A percentile compares a stretch with the other conserved stretches of the same genome.
These are phyloP conservation scores for Danio jaintianensis DNA, from an alignment of 2,797 vertebrate genomes.

Conservation along the genomic window DNA sequence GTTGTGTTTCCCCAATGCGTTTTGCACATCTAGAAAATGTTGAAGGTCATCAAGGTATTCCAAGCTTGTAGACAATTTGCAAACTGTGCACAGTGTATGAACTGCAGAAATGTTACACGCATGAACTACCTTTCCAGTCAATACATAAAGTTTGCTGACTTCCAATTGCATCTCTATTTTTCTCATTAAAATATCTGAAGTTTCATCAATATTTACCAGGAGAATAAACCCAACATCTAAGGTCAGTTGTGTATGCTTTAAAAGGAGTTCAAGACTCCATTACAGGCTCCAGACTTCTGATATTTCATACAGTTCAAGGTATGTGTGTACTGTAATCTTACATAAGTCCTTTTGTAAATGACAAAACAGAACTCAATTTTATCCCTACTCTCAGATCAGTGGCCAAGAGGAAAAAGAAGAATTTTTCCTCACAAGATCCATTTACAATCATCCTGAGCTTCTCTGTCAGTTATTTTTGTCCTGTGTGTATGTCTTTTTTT, in stretches of 20 bases:
- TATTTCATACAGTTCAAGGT: conserved; percentile 51
- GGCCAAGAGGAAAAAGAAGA: background rate
- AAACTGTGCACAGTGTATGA: background rate
- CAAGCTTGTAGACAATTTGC: background rate
- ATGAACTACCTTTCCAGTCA: background rate
- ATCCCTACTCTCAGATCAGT: conserved; percentile 43
- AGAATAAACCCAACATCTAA: background rate
- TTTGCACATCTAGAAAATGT: conserved; percentile 8
- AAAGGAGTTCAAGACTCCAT: background rate
- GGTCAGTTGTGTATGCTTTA: background rate
- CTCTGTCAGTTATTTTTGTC: conserved; percentile 36
- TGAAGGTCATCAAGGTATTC: background rate
- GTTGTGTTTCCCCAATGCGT: too few relatives aligned
- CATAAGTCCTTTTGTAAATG: conserved; percentile 41
- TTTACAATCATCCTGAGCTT: conserved; percentile 56
- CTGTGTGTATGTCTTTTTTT: background rate
- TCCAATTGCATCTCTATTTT: background rate
- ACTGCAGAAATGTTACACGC: background rate
- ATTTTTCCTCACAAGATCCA: conserved; percentile 40
- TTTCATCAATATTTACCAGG: background rate
- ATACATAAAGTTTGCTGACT: background rate
- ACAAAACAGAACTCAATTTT: conserved; percentile 49
- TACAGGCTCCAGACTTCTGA: conserved; percentile 35
- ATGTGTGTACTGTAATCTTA: conserved; percentile 36
- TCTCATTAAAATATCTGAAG: background rate